A percentile compares a stretch with the other conserved stretches of the same genome.
Evolutionary conservation across 2,797 vertebrate species (phyloP).

Genomic region (Aldrovandia affinis): DNA sequence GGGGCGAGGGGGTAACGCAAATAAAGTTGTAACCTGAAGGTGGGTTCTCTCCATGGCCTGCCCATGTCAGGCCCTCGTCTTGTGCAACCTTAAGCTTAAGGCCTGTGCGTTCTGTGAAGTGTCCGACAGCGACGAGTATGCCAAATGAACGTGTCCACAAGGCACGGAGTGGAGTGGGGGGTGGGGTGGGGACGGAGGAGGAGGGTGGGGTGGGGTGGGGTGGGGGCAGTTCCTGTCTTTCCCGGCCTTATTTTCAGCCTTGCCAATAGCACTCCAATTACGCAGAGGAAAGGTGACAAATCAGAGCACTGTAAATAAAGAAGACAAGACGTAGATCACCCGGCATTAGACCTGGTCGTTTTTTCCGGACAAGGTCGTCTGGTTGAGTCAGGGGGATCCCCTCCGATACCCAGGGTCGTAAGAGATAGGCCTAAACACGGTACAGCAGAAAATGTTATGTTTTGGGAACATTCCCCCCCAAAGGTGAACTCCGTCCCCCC

Average conservation of each 20-base stretch:
- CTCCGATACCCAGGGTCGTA: not conserved
- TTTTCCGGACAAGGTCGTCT: conserved; percentile 33
- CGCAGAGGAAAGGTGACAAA: conserved; percentile 31
- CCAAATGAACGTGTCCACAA: not conserved
- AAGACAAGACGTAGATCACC: conserved; percentile 48
- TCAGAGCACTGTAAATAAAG: conserved; percentile 55
- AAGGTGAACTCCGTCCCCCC: not conserved
- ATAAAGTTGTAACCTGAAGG: not conserved
- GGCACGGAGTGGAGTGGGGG: conserved; percentile 52
- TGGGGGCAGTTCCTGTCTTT: conserved; percentile 46
- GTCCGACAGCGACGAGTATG: conserved; percentile 22
- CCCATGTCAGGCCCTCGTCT: not conserved
- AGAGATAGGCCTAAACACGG: not conserved
- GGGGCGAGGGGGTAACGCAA: conserved; percentile 25
- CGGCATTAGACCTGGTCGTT: conserved; percentile 36
- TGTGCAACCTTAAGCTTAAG: no score
- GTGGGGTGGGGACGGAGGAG: conserved; percentile 39
- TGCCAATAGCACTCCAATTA: conserved; percentile 48
- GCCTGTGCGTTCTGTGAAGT: no score
- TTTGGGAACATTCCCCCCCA: not conserved
- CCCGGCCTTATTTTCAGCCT: conserved; percentile 66
- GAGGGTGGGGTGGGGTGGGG: not conserved
- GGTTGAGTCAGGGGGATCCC: conserved; percentile 31
- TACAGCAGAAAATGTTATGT: not conserved
- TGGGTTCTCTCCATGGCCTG: not conserved